Base-by-base conservation (phyloP, 2,113 vertebrate genomes). In the Gila orcuttii region DNA sequence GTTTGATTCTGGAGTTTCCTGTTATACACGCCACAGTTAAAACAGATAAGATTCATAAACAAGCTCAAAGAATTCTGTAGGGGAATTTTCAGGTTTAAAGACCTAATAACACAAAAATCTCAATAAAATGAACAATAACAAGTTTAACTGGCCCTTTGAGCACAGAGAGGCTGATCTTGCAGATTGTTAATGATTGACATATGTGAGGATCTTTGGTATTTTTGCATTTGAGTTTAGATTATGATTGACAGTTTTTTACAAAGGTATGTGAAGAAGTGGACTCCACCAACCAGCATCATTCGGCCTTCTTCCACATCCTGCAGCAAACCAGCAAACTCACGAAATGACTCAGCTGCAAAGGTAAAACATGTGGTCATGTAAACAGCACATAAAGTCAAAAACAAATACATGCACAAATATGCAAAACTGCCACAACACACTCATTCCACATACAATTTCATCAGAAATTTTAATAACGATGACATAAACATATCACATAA, bases 261-360 rank as follows among this genome's bases (percentile, higher is more conserved):
- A 59, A 1, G 25, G 47, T 73, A 82, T 60, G n/a, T 21, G 3
- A 71, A 62, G 52, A 85, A 77, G n/a, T 81, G 12, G 3, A 25
- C 21, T 19, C 89, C 36, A 91, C 94, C 93, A 94, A 99, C 98
- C 97, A 99, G 95, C 97, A 99, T 98, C 93, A 97, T 98, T 91
- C 97, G 96, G 92, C 98, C 97, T 2, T 96, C 94, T 92, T 99
- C 98, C 84, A 97, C 97, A 92, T 99, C 98, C 0, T 97, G 97
- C 64, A 99, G 94, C 78, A 99, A 93, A 86, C 97, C 97, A 0
- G 98, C 96, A 28, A 99, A 99, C 92, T 99, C 98, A 90, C 97
- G 97, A 89, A 99, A 99, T 33, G 98, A 99, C 91, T 98, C 96
- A 0, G 98, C 98, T 99, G 90, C 59, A 33, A 11, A 73, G 68